Conservation (phyloP, 2,113 vertebrate species). For the Cinclus mexicanus region DNA sequence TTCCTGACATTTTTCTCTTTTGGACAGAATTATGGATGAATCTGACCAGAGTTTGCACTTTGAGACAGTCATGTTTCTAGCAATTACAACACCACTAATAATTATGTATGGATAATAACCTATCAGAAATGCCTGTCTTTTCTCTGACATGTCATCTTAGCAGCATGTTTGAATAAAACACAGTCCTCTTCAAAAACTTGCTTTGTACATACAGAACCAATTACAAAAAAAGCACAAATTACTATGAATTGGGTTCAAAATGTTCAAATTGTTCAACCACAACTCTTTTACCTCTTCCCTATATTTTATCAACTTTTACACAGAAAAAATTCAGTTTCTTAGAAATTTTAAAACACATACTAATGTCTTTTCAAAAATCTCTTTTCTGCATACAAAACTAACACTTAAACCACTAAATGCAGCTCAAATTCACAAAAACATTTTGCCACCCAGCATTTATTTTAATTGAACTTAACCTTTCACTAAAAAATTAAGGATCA, state of each 20-base stretch:
- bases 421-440: background rate
- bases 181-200: background rate
- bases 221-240: background rate
- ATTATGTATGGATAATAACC: background rate
- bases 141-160: background rate
- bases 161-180: background rate
- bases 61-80: background rate
- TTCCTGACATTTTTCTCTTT: background rate
- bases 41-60: background rate
- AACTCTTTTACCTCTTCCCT: background rate
- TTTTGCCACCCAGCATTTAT: background rate
- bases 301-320: background rate
- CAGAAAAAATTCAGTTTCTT: accelerated
- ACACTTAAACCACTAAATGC: background rate
- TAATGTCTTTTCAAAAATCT: accelerated
- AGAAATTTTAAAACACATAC: background rate
- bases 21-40: background rate
- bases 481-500: background rate
- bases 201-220: background rate
- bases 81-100: background rate
- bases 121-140: background rate
- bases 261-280: background rate
- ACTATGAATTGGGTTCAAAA: background rate
- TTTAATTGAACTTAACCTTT: background rate
- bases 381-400: accelerated